phyloP scores from a whole-genome alignment of 2,888 invertebrate species.

The Hyposoter didymator region DNA sequence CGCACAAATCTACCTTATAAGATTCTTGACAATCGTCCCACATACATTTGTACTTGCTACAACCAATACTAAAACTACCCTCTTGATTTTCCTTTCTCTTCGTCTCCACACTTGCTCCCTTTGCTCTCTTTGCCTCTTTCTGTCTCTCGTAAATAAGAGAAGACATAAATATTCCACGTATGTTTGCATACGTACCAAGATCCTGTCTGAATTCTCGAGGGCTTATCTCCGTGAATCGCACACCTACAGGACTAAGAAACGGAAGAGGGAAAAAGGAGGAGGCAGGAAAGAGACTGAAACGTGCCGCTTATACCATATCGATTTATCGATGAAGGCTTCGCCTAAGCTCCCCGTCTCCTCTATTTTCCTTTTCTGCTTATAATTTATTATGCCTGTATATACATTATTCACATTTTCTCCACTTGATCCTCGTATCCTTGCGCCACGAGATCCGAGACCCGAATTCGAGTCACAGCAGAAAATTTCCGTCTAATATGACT shows the following conservation, averaged over 20 bases:
- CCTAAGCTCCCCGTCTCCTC: conserved; percentile 55
- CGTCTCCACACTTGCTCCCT: conserved; percentile 9
- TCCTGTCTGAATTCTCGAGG: conserved; percentile 63
- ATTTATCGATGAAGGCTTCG: conserved; percentile 65
- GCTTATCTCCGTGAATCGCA: conserved; percentile 64
- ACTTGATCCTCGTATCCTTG: neutral
- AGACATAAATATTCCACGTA: conserved; percentile 67
- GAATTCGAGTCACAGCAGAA: conserved; percentile 8
- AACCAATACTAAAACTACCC: conserved; percentile 45
- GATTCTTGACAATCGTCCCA: conserved; percentile 43
- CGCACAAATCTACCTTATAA: conserved; percentile 51
- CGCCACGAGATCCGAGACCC: neutral
- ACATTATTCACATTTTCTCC: neutral
- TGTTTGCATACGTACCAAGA: conserved; percentile 68
- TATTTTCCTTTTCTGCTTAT: conserved; percentile 12
- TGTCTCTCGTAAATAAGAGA: conserved; percentile 58
- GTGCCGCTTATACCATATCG: conserved; percentile 64
- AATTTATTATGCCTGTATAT: conserved; percentile 30
- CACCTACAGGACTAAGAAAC: conserved; percentile 31
- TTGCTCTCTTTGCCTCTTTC: conserved; percentile 27
- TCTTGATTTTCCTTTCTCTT: conserved; percentile 39
- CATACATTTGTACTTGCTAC: conserved; percentile 27
- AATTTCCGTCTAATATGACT: neutral
- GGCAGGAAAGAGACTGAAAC: conserved; percentile 60
- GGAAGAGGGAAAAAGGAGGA: conserved; percentile 19